Evolutionary conservation across 1,140 invertebrate genomes (phyloP), one percentile per base, ranked within the genome.

Genomic region (Tyrophagus putrescentiae): DNA sequence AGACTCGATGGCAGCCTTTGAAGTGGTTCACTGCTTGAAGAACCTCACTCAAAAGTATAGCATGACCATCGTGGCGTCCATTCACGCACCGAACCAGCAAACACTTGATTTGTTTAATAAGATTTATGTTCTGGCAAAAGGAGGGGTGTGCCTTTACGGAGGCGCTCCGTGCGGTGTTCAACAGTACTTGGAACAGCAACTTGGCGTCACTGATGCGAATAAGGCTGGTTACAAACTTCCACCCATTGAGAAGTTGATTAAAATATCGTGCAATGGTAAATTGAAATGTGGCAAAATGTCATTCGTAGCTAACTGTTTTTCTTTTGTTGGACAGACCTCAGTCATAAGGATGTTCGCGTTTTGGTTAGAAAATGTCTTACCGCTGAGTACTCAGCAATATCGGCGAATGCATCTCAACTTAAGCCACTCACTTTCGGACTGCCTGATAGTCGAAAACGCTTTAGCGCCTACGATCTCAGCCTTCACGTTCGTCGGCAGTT

Each of bases 111-210:
- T 52, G 52, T 64, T 56, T 54, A 25, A 56, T 45, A 34, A 58
- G 50, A 41, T 65, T 36, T 45, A 60, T 34, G 57, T 56, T 28
- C 44, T 60, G 32, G 61, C 65, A 39, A 27, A 48, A 29, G 27
- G 62, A 48, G 58, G 64, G 39, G 33, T 69, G 64, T 34, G 68
- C 65, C 64, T 71, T 65, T 27, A 69, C 65, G 27, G 68, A 65
- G 56, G 69, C 65, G 29, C 66, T 64, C 57, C 64, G 36, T 27
- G 6, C 33, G 62, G 53, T 39, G 57, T 65, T 53, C 56, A 62
- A 27, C 3, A 34, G 57, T 65, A 60, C 70, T 62, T 61, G 16
- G 52, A 54, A 33, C 13, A 27, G 11, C 4, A 54, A 25, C 28
- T 27, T 13, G 11, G 25, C n/a, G n/a, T n/a, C n/a, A 11, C 52